Conservation (phyloP, 2,888 invertebrate species). For the Aricia artaxerxes region DNA sequence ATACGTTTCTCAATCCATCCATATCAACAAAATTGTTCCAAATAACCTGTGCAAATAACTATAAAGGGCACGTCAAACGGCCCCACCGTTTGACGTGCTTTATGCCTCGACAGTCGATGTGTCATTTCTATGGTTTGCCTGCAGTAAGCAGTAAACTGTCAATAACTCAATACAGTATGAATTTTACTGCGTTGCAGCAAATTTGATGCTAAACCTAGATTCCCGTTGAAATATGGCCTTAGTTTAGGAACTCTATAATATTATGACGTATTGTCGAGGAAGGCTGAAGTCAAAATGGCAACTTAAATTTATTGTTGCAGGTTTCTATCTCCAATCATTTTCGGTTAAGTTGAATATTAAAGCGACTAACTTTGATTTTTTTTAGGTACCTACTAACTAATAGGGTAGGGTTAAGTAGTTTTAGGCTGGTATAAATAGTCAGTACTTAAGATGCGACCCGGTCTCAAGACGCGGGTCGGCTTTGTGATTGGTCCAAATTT, state of each 20-base stretch:
- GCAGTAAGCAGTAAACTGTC: background rate
- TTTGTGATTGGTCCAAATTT: too few relatives aligned
- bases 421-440: too few relatives aligned
- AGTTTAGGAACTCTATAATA: background rate
- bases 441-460: too few relatives aligned
- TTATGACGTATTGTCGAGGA: background rate
- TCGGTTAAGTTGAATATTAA: background rate
- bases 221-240: background rate
- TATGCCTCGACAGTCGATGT: background rate
- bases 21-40: background rate
- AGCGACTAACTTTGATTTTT: too few relatives aligned
- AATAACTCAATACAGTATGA: background rate
- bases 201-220: constrained; percentile 4
- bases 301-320: background rate
- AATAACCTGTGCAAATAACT: too few relatives aligned
- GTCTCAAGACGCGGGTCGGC: too few relatives aligned
- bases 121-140: background rate
- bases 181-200: background rate
- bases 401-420: too few relatives aligned
- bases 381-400: too few relatives aligned
- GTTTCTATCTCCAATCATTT: background rate
- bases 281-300: background rate
- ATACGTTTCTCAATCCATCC: background rate
- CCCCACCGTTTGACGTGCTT: too few relatives aligned
- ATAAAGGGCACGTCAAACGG: too few relatives aligned